Evolutionary conservation across 1,140 invertebrate genomes (phyloP).

Genomic region (Drosophila insularis): DNA sequence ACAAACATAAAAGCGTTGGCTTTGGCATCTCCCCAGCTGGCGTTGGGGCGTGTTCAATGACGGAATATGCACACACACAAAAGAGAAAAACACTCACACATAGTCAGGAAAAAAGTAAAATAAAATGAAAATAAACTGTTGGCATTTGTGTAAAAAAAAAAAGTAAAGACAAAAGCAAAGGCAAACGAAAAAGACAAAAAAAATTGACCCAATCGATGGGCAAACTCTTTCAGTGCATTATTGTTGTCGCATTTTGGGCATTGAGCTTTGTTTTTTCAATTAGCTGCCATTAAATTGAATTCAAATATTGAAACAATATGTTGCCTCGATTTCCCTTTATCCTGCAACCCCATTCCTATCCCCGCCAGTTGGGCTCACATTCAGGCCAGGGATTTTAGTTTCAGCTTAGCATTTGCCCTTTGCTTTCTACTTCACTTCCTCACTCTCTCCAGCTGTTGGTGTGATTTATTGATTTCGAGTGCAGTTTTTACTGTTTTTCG

Average conservation of each 20-base stretch:
- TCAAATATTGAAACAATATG: conserved; percentile 81
- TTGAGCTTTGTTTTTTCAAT: conserved; percentile 70
- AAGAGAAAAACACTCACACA: conserved; percentile 8
- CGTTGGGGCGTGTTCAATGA: conserved; percentile 59
- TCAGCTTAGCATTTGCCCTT: conserved; percentile 43
- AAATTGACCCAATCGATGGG: conserved; percentile 33
- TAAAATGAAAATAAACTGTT: conserved; percentile 48
- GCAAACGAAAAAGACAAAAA: conserved; percentile 12
- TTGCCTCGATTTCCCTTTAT: conserved; percentile 11
- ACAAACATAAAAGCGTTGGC: conserved; percentile 39
- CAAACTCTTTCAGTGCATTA: conserved; percentile 61
- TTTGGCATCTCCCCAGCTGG: conserved; percentile 19
- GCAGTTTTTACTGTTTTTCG: conserved; percentile 63
- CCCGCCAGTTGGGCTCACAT: neutral
- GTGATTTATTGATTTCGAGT: conserved; percentile 76
- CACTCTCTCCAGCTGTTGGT: conserved; percentile 12
- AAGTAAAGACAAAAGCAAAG: neutral
- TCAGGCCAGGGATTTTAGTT: conserved; percentile 45
- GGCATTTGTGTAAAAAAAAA: conserved; percentile 26
- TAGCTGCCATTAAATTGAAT: conserved; percentile 79
- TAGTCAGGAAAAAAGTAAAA: neutral
- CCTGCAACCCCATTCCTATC: neutral
- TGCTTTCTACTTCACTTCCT: neutral
- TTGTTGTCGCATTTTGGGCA: conserved; percentile 63
- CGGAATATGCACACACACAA: conserved; percentile 21